phyloP scores from a whole-genome alignment of 2,797 vertebrate genomes.

The Steatocranus sp. region DNA sequence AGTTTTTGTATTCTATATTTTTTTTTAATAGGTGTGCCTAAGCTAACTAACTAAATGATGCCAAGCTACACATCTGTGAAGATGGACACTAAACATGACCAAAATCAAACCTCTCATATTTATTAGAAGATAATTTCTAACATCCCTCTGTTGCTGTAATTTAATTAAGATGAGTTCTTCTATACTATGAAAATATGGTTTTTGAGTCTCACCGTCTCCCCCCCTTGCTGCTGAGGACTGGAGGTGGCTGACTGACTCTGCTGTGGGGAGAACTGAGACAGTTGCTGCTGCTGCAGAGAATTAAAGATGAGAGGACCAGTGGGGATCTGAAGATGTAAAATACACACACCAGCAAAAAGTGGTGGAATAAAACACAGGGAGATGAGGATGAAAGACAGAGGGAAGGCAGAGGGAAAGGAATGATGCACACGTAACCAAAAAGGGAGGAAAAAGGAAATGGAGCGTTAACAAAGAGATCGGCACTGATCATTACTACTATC shows the following conservation, averaged over 20 bases:
- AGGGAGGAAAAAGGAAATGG: constrained; percentile 7
- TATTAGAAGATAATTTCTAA: neutral
- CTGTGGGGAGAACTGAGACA: constrained; percentile 84
- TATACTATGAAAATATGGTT: neutral
- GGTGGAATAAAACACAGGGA: neutral
- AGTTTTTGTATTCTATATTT: neutral
- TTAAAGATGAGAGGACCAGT: constrained; percentile 87
- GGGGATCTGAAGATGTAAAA: constrained; percentile 77
- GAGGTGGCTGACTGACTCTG: constrained; percentile 82
- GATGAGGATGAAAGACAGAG: neutral
- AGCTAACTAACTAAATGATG: neutral
- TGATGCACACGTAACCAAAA: constrained; percentile 13
- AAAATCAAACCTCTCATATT: neutral
- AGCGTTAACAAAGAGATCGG: constrained; percentile 39
- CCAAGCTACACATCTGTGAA: neutral
- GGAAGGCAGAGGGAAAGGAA: neutral
- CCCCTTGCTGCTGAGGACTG: constrained; percentile 83
- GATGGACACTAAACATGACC: neutral
- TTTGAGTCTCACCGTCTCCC: constrained; percentile 76
- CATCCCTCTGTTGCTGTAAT: neutral
- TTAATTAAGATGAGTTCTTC: neutral
- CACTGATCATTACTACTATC: neutral
- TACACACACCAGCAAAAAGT: constrained; percentile 8
- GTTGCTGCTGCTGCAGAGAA: constrained; percentile 83
- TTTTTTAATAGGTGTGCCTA: neutral